phyloP scores from a whole-genome alignment of 2,888 invertebrate species.

The Lycaena phlaeas region DNA sequence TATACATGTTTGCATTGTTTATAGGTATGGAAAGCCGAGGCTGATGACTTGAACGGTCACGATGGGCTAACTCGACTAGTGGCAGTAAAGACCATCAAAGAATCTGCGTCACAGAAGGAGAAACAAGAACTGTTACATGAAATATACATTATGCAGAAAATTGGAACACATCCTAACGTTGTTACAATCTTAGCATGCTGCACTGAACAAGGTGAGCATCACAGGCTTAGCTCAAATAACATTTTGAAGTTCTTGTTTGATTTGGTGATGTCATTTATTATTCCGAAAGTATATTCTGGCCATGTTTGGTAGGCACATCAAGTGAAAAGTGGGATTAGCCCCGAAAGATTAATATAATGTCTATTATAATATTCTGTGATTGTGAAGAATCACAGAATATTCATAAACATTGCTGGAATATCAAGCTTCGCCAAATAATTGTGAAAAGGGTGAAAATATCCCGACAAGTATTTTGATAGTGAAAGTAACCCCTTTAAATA shows the following conservation, averaged over 20 bases:
- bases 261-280: background rate
- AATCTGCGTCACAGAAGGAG: conserved; percentile 83
- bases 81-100: conserved; percentile 89
- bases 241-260: background rate
- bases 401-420: too few species aligned
- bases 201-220: conserved; percentile 82
- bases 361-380: too few species aligned
- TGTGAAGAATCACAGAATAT: too few species aligned
- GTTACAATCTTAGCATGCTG: conserved; percentile 87
- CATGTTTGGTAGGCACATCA: too few species aligned
- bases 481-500: too few species aligned
- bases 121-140: conserved; percentile 83
- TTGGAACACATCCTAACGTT: conserved; percentile 87
- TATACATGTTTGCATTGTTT: conserved; percentile 8
- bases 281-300: too few species aligned
- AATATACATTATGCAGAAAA: conserved; percentile 85
- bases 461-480: too few species aligned
- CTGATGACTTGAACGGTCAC: conserved; percentile 83
- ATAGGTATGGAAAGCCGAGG: conserved; percentile 89
- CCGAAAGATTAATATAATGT: too few species aligned
- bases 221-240: too few species aligned
- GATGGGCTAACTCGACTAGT: conserved; percentile 84
- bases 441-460: too few species aligned
- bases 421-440: too few species aligned
- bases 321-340: too few species aligned